These are phyloP conservation scores for Acipenser ruthenus DNA, from an alignment of 2,797 vertebrate genomes.

Conservation along the genomic window DNA sequence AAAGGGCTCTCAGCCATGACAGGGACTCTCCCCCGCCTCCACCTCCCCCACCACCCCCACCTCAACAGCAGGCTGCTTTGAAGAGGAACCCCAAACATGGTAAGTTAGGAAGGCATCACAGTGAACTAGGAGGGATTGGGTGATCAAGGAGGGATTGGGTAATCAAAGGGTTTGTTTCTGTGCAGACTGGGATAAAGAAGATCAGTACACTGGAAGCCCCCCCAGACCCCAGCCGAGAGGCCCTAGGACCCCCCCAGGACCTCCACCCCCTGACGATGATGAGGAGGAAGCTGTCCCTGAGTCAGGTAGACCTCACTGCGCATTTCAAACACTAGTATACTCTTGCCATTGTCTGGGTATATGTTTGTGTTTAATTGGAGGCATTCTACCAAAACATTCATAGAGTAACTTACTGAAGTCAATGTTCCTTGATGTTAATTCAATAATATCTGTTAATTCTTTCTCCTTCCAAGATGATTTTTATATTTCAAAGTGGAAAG, in stretches of 20 bases:
- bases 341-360: too few species aligned
- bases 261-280: constrained; percentile 95
- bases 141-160: too few species aligned
- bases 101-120: constrained; percentile 30
- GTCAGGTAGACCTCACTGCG: constrained; percentile 55
- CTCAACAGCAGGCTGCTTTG: constrained; percentile 63
- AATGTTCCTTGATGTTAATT: too few species aligned
- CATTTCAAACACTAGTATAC: too few species aligned
- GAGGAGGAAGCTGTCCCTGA: constrained; percentile 88
- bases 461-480: too few species aligned
- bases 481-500: too few species aligned
- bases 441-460: too few species aligned
- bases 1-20: constrained; percentile 80
- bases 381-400: too few species aligned
- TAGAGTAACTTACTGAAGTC: too few species aligned
- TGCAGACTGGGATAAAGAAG: constrained; percentile 90
- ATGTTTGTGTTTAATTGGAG: too few species aligned
- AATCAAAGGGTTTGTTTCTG: constrained; percentile 6
- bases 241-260: constrained; percentile 92
- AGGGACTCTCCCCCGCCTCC: constrained; percentile 86
- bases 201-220: constrained; percentile 93
- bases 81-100: constrained; percentile 77
- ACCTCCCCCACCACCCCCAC: constrained; percentile 72
- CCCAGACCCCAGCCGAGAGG: constrained; percentile 92
- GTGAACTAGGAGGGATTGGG: too few species aligned